A percentile compares a stretch with the other conserved stretches of the same genome.
Evolutionary conservation across 2,888 invertebrate species (phyloP).

Genomic region (Agonum fuliginosum): DNA sequence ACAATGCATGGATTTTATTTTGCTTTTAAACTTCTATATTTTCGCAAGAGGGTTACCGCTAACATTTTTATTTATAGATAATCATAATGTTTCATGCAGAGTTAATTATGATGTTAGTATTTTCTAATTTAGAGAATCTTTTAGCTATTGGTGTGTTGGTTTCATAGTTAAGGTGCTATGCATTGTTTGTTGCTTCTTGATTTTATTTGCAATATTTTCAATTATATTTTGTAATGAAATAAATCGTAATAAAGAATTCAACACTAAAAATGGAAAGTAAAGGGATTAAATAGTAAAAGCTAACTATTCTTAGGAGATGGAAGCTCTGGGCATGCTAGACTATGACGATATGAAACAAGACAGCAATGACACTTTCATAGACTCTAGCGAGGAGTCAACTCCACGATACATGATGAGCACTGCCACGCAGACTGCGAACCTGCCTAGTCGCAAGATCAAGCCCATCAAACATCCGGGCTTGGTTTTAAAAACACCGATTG

Average conservation of each 20-base stretch:
- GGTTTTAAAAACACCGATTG: constrained; percentile 85
- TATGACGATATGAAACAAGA: constrained; percentile 71
- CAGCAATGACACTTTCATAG: constrained; percentile 73
- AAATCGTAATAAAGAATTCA: background rate
- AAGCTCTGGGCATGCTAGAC: constrained; percentile 71
- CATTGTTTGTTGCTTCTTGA: constrained; percentile 32
- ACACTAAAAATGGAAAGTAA: background rate
- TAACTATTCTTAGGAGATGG: constrained; percentile 68
- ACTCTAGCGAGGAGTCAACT: constrained; percentile 72
- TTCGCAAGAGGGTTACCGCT: too few relatives aligned
- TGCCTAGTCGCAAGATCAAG: constrained; percentile 79
- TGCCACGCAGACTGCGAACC: constrained; percentile 75
- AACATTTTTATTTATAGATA: background rate
- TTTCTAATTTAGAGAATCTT: background rate
- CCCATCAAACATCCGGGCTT: constrained; percentile 84
- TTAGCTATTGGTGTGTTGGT: background rate
- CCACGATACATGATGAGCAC: constrained; percentile 74
- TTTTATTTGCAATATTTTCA: constrained; percentile 1
- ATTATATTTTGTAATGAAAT: background rate
- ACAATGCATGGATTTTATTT: constrained; percentile 9
- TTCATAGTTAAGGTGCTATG: constrained; percentile 3
- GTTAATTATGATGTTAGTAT: background rate
- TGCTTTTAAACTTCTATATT: too few relatives aligned
- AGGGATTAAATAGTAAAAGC: background rate
- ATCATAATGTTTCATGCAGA: background rate